A percentile compares a stretch with the other conserved stretches of the same genome.
Conservation (phyloP, 2,113 vertebrate species). For the Lynx canadensis region DNA sequence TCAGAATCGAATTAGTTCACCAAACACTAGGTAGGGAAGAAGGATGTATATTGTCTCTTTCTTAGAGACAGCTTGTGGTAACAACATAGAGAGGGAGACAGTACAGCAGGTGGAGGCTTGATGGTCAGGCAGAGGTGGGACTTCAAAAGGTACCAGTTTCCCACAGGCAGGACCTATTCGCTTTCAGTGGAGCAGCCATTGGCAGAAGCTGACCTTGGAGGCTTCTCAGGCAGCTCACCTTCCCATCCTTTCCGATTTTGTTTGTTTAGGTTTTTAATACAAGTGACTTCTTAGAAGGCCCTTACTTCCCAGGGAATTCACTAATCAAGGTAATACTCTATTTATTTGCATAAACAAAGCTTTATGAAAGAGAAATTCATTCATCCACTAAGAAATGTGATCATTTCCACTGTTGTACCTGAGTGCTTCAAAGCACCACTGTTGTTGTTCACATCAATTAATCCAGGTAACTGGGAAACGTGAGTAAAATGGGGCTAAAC, state of each 20-base stretch:
- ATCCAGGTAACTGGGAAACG: constrained; percentile 60
- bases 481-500: constrained; percentile 28
- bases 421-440: constrained; percentile 57
- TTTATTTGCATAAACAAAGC: constrained; percentile 72
- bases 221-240: constrained; percentile 12
- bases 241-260: constrained; percentile 46
- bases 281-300: constrained; percentile 61
- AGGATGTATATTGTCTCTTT: neutral
- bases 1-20: neutral
- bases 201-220: neutral
- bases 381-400: constrained; percentile 65
- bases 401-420: constrained; percentile 53
- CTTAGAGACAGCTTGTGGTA: neutral
- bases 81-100: rapidly evolving
- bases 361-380: constrained; percentile 64
- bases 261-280: constrained; percentile 62
- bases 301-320: constrained; percentile 69
- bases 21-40: neutral
- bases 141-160: neutral
- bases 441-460: constrained; percentile 62
- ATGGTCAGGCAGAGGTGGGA: neutral
- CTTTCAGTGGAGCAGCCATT: neutral
- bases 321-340: constrained; percentile 68
- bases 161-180: neutral
- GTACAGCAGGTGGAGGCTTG: neutral